Evolutionary conservation across 2,113 vertebrate species (phyloP).

Genomic region (Hemiscyllium ocellatum): DNA sequence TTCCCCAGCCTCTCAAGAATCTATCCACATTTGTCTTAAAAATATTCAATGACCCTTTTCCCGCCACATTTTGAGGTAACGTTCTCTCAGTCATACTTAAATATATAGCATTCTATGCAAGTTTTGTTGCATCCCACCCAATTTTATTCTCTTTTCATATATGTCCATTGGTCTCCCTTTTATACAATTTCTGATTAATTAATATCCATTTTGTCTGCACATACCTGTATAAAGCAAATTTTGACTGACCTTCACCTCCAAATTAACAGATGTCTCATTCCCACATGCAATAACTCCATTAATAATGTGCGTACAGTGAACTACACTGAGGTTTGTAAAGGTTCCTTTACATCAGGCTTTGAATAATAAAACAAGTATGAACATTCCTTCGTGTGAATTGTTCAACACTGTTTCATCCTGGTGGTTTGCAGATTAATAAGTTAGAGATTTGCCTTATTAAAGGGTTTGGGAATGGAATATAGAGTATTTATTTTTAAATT

Average conservation of each 20-base stretch:
- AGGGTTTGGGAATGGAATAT: not conserved
- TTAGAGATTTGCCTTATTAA: not conserved
- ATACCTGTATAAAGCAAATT: too few species aligned
- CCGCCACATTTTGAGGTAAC: too few species aligned
- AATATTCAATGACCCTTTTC: too few species aligned
- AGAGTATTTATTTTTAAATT: not conserved
- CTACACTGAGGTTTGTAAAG: not conserved
- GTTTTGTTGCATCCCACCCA: not conserved
- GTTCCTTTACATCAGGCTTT: not conserved
- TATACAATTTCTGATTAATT: too few species aligned
- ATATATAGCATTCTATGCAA: not conserved
- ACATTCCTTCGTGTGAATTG: not conserved
- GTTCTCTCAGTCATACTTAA: not conserved
- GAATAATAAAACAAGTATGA: not conserved
- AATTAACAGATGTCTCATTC: not conserved
- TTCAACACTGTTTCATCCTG: not conserved
- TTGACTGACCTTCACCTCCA: not conserved
- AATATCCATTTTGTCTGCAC: too few species aligned
- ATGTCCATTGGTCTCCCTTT: too few species aligned
- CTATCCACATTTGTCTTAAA: too few species aligned
- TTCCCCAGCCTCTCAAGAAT: too few species aligned
- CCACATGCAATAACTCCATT: not conserved
- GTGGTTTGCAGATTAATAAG: not conserved
- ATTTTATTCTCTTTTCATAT: too few species aligned
- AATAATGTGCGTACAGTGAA: not conserved